Evolutionary conservation across 2,888 invertebrate genomes (phyloP).

Genomic region (Tenthredo distinguenda): DNA sequence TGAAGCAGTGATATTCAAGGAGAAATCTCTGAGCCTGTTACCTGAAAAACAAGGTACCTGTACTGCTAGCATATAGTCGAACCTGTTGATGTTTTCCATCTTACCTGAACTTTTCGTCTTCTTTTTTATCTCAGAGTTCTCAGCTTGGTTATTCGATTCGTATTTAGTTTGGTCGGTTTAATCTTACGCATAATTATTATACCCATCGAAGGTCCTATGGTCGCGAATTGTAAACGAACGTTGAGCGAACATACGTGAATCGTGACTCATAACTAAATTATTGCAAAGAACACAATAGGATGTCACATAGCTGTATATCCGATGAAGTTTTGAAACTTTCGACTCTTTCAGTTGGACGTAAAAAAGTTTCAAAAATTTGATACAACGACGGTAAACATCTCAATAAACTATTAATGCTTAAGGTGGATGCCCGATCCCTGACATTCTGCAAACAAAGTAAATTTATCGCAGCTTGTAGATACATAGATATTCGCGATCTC

Average conservation of each 20-base stretch:
- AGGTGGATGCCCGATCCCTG: background rate
- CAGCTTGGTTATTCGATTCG: background rate
- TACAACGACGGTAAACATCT: background rate
- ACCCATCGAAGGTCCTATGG: background rate
- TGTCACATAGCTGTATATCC: constrained; percentile 16
- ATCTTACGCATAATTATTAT: background rate
- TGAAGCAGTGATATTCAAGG: constrained; percentile 64
- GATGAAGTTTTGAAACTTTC: background rate
- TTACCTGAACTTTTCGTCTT: constrained; percentile 34
- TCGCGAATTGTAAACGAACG: background rate
- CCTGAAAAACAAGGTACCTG: constrained; percentile 63
- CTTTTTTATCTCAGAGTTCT: background rate
- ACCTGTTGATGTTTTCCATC: constrained; percentile 62
- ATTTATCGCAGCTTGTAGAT: constrained; percentile 1
- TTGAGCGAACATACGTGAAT: background rate
- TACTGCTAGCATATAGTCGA: constrained; percentile 56
- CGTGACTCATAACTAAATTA: constrained; percentile 45
- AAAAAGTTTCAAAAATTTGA: background rate
- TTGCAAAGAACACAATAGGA: constrained; percentile 40
- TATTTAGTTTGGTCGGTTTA: background rate
- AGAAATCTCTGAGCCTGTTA: constrained; percentile 63
- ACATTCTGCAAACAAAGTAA: background rate
- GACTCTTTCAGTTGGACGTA: background rate
- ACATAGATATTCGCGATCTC: background rate
- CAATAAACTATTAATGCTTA: background rate